Conservation (phyloP, 2,113 vertebrate species). For the Aegypius monachus region DNA sequence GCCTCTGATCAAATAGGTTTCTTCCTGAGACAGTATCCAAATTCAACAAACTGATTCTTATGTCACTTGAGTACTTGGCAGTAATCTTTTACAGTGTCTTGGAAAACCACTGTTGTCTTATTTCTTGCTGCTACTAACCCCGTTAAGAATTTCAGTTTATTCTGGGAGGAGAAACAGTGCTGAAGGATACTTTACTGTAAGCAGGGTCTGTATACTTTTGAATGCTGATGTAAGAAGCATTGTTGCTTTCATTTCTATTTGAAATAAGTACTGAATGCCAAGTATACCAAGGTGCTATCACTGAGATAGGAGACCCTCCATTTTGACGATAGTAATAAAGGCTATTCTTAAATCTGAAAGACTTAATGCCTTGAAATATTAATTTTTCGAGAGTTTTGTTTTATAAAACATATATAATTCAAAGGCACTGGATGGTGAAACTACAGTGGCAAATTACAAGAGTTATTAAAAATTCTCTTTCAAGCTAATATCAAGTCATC, state of each 20-base stretch:
- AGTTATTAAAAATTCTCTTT: conserved; percentile 76
- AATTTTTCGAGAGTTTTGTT: conserved; percentile 18
- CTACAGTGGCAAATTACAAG: conserved; percentile 62
- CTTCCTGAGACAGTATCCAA: background rate
- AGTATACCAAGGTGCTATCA: background rate
- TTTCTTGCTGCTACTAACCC: background rate
- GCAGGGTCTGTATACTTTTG: background rate
- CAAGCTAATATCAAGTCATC: conserved; percentile 72
- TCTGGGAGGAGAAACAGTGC: background rate
- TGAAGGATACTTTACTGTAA: background rate
- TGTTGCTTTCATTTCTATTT: background rate
- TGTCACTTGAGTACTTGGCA: background rate
- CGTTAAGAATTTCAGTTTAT: background rate
- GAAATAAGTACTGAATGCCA: background rate
- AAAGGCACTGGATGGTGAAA: conserved; percentile 37
- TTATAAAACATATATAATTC: conserved; percentile 53
- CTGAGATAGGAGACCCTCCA: background rate
- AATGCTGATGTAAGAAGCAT: background rate
- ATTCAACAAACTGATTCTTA: background rate
- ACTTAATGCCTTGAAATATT: background rate
- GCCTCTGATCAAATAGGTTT: background rate
- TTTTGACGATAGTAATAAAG: background rate
- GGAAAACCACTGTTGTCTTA: background rate
- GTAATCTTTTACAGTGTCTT: background rate
- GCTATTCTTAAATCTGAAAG: background rate